These are phyloP conservation scores for Drosophila ficusphila DNA, from an alignment of 1,140 invertebrate species.

Conservation along the genomic window DNA sequence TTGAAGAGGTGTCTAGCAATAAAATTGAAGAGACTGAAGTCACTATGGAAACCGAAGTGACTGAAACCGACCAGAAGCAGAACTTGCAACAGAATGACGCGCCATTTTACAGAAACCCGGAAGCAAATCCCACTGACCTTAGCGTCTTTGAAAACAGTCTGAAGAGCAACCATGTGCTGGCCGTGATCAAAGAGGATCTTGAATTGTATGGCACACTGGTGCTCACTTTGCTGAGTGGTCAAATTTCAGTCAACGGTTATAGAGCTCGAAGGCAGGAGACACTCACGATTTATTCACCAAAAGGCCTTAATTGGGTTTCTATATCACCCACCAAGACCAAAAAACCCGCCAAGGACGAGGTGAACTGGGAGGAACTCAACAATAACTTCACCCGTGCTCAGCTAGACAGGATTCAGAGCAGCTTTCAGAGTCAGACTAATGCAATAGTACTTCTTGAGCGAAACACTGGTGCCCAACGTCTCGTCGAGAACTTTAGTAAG, in stretches of 20 bases:
- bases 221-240: slow-evolving; percentile 44
- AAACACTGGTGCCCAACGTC: slow-evolving; percentile 44
- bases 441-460: slow-evolving; percentile 70
- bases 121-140: slow-evolving; percentile 7
- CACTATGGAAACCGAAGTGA: not conserved
- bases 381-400: slow-evolving; percentile 54
- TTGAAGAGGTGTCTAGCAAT: too few relatives aligned
- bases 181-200: slow-evolving; percentile 50
- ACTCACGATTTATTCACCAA: slow-evolving; percentile 53
- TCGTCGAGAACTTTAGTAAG: slow-evolving; percentile 54
- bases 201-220: slow-evolving; percentile 59
- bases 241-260: slow-evolving; percentile 52
- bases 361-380: slow-evolving; percentile 28
- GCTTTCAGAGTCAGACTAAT: slow-evolving; percentile 52
- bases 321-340: slow-evolving; percentile 30
- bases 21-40: not conserved
- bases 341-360: slow-evolving; percentile 2
- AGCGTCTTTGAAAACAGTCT: slow-evolving; percentile 60
- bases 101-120: slow-evolving; percentile 4
- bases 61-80: not conserved
- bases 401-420: slow-evolving; percentile 45
- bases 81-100: not conserved
- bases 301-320: slow-evolving; percentile 53
- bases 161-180: slow-evolving; percentile 54
- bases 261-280: not conserved